Evolutionary conservation across 2,113 vertebrate species (phyloP).

Genomic region (Asarcornis scutulata): DNA sequence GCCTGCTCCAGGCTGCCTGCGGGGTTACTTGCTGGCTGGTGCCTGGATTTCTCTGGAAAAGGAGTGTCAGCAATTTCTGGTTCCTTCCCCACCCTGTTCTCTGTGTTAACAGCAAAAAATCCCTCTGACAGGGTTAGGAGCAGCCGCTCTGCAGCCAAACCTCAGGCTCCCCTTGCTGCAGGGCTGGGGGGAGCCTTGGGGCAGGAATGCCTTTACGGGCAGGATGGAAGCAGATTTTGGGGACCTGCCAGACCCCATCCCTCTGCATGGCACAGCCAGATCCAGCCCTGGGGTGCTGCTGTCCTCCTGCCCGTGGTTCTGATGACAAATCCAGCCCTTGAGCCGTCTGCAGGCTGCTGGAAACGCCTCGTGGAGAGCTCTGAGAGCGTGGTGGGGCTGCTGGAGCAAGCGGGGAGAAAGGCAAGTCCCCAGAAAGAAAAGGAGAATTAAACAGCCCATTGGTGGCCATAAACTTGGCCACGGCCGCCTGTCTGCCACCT

Average conservation of each 20-base stretch:
- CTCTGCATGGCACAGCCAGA: too few relatives aligned
- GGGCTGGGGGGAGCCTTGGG: background rate
- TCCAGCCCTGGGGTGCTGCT: too few relatives aligned
- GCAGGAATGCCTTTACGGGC: background rate
- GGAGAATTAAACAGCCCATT: too few relatives aligned
- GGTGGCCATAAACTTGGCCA: background rate
- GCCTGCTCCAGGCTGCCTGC: background rate
- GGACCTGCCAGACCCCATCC: too few relatives aligned
- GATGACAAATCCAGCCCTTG: too few relatives aligned
- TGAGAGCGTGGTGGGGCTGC: too few relatives aligned
- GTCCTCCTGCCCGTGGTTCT: too few relatives aligned
- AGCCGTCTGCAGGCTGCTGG: too few relatives aligned
- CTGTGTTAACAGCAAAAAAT: background rate
- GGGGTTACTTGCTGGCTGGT: background rate
- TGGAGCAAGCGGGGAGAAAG: background rate
- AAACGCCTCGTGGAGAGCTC: too few relatives aligned
- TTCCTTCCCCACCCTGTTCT: background rate
- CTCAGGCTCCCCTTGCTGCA: background rate
- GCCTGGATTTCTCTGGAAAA: background rate
- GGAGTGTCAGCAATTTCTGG: background rate
- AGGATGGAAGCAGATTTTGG: background rate
- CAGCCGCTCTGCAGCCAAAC: background rate
- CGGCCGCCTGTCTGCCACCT: conserved; percentile 39
- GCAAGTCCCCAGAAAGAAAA: background rate
- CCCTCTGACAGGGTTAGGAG: accelerated